A percentile compares a stretch with the other conserved stretches of the same genome.
Conservation (phyloP, 2,888 invertebrate genomes). For the Gymnoscelis rufifasciata region DNA sequence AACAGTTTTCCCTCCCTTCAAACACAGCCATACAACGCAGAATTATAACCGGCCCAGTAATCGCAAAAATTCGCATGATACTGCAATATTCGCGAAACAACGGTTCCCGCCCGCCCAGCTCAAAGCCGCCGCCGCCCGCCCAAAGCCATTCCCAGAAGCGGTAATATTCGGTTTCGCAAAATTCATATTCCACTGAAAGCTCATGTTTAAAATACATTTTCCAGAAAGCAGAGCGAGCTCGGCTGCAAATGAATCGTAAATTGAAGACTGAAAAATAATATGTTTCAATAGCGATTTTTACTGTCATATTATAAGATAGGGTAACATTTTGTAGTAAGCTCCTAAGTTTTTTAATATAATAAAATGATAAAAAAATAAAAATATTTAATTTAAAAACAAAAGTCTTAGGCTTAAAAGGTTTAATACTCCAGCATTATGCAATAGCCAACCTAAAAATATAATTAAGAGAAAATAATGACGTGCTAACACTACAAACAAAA, state of each 20-base stretch:
- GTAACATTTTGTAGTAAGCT: no score
- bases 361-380: no score
- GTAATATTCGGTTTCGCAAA: constrained; percentile 4
- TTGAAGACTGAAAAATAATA: no score
- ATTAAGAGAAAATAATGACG: no score
- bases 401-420: no score
- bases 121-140: background rate
- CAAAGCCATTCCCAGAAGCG: background rate
- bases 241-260: background rate
- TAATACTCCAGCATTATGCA: no score
- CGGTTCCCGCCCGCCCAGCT: background rate
- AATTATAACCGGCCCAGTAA: background rate
- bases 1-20: background rate
- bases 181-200: constrained; percentile 4
- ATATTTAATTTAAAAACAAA: no score
- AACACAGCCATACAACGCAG: background rate
- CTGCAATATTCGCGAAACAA: background rate
- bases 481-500: no score
- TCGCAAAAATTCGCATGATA: background rate
- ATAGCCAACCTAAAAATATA: no score
- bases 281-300: no score
- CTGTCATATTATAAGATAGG: no score
- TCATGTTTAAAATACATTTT: constrained; percentile 2
- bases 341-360: no score
- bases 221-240: background rate